Percentiles rank a stretch among this genome's conserved stretches.
phyloP scores from a whole-genome alignment of 2,888 invertebrate genomes.

The Papilio elwesi region DNA sequence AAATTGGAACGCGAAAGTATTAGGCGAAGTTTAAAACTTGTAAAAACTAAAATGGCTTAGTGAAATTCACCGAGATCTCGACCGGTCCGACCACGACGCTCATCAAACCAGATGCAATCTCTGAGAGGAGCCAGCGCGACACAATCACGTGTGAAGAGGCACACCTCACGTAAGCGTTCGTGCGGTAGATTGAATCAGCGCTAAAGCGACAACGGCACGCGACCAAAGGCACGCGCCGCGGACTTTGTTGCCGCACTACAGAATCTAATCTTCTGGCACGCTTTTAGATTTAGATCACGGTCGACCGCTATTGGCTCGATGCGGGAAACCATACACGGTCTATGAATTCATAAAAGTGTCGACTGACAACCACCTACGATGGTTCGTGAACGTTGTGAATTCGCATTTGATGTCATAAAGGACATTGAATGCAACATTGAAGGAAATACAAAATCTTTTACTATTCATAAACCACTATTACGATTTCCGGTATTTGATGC shows the following conservation, averaged over 20 bases:
- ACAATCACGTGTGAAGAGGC: slow-evolving; percentile 82
- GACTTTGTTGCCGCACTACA: slow-evolving; percentile 46
- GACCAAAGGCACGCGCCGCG: slow-evolving; percentile 61
- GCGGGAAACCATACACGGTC: slow-evolving; percentile 12
- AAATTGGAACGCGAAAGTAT: slow-evolving; percentile 13
- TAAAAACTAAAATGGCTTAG: slow-evolving; percentile 28
- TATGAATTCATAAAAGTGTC: slow-evolving; percentile 8
- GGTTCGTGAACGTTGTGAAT: slow-evolving; percentile 1
- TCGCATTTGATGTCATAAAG: slow-evolving; percentile 52
- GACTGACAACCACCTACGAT: slow-evolving; percentile 14
- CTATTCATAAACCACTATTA: slow-evolving; percentile 74
- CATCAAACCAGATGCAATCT: slow-evolving; percentile 77
- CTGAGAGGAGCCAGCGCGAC: slow-evolving; percentile 59
- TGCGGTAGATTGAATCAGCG: slow-evolving; percentile 74
- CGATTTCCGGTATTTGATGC: slow-evolving; percentile 60
- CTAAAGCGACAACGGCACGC: slow-evolving; percentile 71
- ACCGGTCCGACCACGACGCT: slow-evolving; percentile 56
- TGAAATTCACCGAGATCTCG: slow-evolving; percentile 54
- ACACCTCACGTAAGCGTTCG: slow-evolving; percentile 75
- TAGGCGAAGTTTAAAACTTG: slow-evolving; percentile 12
- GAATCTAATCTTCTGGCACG: slow-evolving; percentile 45
- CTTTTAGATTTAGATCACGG: slow-evolving; percentile 45
- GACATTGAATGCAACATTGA: slow-evolving; percentile 70
- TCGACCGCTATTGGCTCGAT: slow-evolving; percentile 43
- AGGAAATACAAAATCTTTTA: slow-evolving; percentile 71